Percentiles rank a stretch among this genome's conserved stretches.
Conservation (phyloP, 2,888 invertebrate genomes). For the Dryadula phaetusa region DNA sequence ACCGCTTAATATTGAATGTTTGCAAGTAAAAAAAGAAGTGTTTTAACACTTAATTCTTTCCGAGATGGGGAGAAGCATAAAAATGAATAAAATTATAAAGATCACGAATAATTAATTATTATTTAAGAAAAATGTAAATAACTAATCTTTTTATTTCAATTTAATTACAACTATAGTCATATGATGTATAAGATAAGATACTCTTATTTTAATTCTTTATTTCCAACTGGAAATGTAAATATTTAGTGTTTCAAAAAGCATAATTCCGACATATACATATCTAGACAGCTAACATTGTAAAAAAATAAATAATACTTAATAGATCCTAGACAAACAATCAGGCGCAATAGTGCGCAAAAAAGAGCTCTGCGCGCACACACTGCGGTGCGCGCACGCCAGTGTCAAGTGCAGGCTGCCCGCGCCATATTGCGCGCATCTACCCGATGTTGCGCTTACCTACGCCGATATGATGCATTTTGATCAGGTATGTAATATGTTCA, state of each 20-base stretch:
- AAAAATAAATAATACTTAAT: conserved; percentile 1
- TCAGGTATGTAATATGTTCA: conserved; percentile 53
- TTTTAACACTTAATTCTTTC: too few species aligned
- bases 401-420: conserved; percentile 53
- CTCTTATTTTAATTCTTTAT: too few species aligned
- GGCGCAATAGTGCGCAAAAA: conserved; percentile 49
- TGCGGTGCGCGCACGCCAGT: conserved; percentile 49
- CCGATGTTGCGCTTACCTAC: conserved; percentile 49
- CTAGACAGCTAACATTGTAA: background rate
- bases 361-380: conserved; percentile 53
- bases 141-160: too few species aligned
- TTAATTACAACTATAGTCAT: too few species aligned
- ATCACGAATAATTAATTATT: too few species aligned
- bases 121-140: too few species aligned
- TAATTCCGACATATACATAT: background rate
- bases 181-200: too few species aligned
- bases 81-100: too few species aligned
- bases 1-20: too few species aligned
- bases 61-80: too few species aligned
- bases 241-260: background rate
- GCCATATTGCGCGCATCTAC: conserved; percentile 53
- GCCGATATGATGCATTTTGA: conserved; percentile 55
- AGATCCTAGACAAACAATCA: conserved; percentile 66
- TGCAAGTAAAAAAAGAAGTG: too few species aligned
- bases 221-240: background rate